These are phyloP conservation scores for Psilopogon haemacephalus DNA, from an alignment of 2,113 vertebrate genomes.

Conservation along the genomic window DNA sequence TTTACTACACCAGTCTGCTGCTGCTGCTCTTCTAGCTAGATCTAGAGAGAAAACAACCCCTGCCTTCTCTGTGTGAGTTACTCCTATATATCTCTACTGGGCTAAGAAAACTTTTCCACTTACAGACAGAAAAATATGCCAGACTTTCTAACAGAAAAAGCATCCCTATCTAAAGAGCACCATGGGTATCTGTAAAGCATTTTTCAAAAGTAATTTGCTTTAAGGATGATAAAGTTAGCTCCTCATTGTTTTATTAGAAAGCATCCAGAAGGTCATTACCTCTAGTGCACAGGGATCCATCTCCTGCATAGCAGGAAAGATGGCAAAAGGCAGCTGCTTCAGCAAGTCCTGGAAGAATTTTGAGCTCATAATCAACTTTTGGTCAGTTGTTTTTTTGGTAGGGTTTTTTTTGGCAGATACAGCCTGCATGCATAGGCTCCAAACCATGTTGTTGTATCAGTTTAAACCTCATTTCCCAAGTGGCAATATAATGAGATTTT, in stretches of 20 bases:
- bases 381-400: background rate
- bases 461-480: background rate
- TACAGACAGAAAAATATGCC: slow-evolving; percentile 30
- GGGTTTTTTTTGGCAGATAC: background rate
- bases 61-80: background rate
- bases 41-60: background rate
- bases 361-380: slow-evolving; percentile 15
- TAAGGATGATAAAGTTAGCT: slow-evolving; percentile 50
- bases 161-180: slow-evolving; percentile 23
- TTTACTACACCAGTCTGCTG: background rate
- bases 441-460: background rate
- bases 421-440: background rate
- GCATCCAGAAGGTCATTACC: slow-evolving; percentile 41
- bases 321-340: background rate
- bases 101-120: background rate
- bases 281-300: slow-evolving; percentile 15
- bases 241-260: slow-evolving; percentile 51
- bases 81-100: background rate
- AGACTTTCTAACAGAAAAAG: slow-evolving; percentile 30
- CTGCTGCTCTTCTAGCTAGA: background rate
- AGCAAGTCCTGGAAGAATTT: background rate
- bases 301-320: background rate
- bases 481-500: background rate
- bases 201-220: slow-evolving; percentile 53
- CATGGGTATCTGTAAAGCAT: slow-evolving; percentile 48